Percentiles rank a stretch among this genome's conserved stretches.
These are phyloP conservation scores for Heliangelus exortis DNA, from an alignment of 2,797 vertebrate species.

Conservation along the genomic window DNA sequence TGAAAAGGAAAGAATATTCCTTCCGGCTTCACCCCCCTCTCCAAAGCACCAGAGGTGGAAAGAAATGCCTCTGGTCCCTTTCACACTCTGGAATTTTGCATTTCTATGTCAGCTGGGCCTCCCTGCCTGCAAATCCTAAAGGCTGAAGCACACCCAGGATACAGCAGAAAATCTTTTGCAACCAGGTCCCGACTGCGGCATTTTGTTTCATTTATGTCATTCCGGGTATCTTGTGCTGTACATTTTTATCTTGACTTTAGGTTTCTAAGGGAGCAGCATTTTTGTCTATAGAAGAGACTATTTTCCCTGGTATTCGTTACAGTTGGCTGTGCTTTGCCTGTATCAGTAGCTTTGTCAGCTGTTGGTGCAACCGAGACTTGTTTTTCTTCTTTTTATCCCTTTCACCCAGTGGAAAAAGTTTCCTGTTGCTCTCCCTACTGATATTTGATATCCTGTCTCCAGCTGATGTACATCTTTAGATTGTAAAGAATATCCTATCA, in stretches of 20 bases:
- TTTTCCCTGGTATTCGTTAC: constrained; percentile 17
- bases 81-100: constrained; percentile 12
- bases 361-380: constrained; percentile 6
- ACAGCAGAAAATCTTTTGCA: neutral
- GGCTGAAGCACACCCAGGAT: neutral
- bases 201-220: neutral
- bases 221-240: rapidly evolving
- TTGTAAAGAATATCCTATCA: constrained; percentile 37
- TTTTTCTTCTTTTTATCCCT: constrained; percentile 54
- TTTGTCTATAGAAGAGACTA: neutral
- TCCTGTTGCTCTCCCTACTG: constrained; percentile 27
- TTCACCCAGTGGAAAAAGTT: constrained; percentile 54
- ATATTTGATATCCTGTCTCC: constrained; percentile 55
- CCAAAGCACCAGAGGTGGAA: neutral
- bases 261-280: neutral
- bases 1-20: neutral
- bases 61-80: neutral
- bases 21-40: neutral
- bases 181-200: neutral
- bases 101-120: constrained; percentile 24
- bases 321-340: neutral
- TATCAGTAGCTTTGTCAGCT: constrained; percentile 53
- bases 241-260: neutral
- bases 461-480: constrained; percentile 5
- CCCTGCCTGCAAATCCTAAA: neutral